A percentile compares a stretch with the other conserved stretches of the same genome.
phyloP scores from a whole-genome alignment of 2,888 invertebrate genomes.

The Drosophila quinaria region DNA sequence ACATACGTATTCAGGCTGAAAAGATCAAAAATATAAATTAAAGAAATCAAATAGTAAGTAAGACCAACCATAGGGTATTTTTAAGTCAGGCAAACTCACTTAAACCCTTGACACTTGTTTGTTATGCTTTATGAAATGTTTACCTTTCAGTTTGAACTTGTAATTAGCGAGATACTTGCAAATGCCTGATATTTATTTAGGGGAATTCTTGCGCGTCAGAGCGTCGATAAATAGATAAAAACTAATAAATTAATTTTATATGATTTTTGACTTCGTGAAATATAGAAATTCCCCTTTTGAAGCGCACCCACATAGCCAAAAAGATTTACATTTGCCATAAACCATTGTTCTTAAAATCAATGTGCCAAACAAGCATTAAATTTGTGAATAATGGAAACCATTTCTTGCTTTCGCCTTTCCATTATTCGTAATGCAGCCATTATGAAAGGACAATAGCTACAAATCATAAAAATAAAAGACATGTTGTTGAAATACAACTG shows the following conservation, averaged over 20 bases:
- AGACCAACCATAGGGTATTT: neutral
- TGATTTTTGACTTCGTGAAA: neutral
- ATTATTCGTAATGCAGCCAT: constrained; percentile 35
- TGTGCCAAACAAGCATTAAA: constrained; percentile 23
- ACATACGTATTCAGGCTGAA: neutral
- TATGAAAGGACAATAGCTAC: constrained; percentile 50
- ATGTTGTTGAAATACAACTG: constrained; percentile 3
- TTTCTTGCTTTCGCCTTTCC: neutral
- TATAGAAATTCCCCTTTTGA: constrained; percentile 1
- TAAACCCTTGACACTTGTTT: constrained; percentile 15
- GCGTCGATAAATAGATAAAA: constrained; percentile 4
- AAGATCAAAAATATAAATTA: no score
- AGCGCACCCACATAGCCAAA: neutral
- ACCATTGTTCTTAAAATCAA: constrained; percentile 18
- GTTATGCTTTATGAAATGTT: constrained; percentile 20
- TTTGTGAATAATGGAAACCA: constrained; percentile 24
- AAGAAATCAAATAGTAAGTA: neutral
- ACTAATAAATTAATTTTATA: constrained; percentile 21
- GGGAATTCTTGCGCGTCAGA: constrained; percentile 8
- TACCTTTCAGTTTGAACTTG: constrained; percentile 26
- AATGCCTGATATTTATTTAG: constrained; percentile 16
- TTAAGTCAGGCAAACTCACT: neutral
- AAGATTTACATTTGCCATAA: constrained; percentile 7
- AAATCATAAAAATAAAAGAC: constrained; percentile 28
- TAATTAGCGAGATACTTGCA: constrained; percentile 28